Percentiles rank a stretch among this genome's conserved stretches.
These are phyloP conservation scores for Chironomus striatipennis DNA, from an alignment of 1,140 invertebrate species.

Conservation along the genomic window DNA sequence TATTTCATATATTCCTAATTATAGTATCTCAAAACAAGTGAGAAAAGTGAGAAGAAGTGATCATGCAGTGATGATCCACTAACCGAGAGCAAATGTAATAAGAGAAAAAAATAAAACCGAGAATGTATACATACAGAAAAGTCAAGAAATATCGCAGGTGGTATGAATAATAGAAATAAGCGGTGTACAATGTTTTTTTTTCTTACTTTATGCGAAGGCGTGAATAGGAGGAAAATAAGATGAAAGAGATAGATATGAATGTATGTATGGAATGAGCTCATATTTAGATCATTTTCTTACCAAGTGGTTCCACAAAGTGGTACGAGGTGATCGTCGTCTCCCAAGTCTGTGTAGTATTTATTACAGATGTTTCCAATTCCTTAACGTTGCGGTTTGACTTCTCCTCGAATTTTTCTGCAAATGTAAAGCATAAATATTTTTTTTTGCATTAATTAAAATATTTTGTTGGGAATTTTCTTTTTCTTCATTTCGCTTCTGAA, in stretches of 20 bases:
- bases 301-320: background rate
- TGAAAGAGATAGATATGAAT: conserved; percentile 17
- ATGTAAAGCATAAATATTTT: background rate
- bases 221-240: background rate
- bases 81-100: background rate
- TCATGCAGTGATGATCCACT: background rate
- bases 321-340: conserved; percentile 8
- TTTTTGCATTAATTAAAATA: too few species aligned
- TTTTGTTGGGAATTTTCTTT: too few species aligned
- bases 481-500: too few species aligned
- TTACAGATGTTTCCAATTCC: background rate
- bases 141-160: background rate
- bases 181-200: background rate
- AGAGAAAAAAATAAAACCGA: background rate
- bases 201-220: background rate
- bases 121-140: background rate
- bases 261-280: background rate
- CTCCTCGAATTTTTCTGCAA: background rate
- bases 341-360: background rate
- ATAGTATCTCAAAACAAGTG: background rate
- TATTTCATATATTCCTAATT: background rate
- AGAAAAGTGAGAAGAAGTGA: too few species aligned
- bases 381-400: background rate
- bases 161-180: conserved; percentile 1
- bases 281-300: background rate